Evolutionary conservation across 53 echinoderm and acorn worm species (phyloP).

Genomic region (Apostichopus leukothele): DNA sequence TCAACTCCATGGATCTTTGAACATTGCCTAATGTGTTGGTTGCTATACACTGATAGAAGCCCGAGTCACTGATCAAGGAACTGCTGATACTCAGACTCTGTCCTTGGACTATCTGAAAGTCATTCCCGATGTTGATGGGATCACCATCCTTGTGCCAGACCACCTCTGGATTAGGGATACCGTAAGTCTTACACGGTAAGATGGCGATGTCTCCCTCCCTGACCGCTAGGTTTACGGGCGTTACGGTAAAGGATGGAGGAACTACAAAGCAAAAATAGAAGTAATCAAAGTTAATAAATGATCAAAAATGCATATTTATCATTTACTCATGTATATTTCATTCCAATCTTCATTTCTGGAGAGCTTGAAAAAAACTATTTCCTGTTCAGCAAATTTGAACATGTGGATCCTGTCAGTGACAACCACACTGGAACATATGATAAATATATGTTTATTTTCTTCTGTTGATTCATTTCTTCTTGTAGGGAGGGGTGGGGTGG

Average conservation of each 20-base stretch:
- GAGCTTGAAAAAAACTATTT: too few relatives aligned
- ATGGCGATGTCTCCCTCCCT: slow-evolving; percentile 44
- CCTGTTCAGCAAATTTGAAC: too few relatives aligned
- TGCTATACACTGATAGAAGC: slow-evolving; percentile 87
- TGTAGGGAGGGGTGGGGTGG: too few relatives aligned
- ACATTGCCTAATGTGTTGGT: slow-evolving; percentile 73
- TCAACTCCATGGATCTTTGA: slow-evolving; percentile 72
- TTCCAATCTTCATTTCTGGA: too few relatives aligned
- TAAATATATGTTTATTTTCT: too few relatives aligned
- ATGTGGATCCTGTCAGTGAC: too few relatives aligned
- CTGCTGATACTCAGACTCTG: slow-evolving; percentile 60
- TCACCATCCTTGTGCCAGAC: slow-evolving; percentile 67
- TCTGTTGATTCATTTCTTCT: too few relatives aligned
- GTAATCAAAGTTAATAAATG: slow-evolving; percentile 10
- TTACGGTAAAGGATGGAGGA: slow-evolving; percentile 73
- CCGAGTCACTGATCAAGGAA: slow-evolving; percentile 55
- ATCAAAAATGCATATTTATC: too few relatives aligned
- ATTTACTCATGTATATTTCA: too few relatives aligned
- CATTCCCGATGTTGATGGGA: slow-evolving; percentile 25
- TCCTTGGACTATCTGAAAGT: slow-evolving; percentile 45
- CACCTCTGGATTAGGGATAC: slow-evolving; percentile 72
- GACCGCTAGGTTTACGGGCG: slow-evolving; percentile 64
- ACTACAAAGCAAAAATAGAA: slow-evolving; percentile 56
- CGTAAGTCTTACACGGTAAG: slow-evolving; percentile 74
- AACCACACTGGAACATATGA: too few relatives aligned